phyloP scores from a whole-genome alignment of 2,113 vertebrate species.

The Peucedramus taeniatus region DNA sequence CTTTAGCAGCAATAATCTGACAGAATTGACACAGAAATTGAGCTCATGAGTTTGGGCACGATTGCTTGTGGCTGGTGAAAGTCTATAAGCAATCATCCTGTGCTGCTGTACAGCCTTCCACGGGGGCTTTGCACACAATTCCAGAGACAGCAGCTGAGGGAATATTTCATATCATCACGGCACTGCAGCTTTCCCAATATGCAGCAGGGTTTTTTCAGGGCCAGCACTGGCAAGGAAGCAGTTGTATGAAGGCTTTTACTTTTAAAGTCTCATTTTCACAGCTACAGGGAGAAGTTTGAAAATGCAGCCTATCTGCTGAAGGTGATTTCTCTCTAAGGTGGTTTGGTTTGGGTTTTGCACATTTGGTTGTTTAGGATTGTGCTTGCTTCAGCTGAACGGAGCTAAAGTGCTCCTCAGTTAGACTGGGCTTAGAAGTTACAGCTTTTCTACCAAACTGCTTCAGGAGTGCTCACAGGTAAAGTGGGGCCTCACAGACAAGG shows the following conservation, averaged over 20 bases:
- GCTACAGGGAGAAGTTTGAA: neutral
- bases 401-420: neutral
- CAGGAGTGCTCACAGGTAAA: neutral
- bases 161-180: neutral
- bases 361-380: neutral
- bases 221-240: neutral
- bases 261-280: neutral
- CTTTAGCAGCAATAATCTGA: neutral
- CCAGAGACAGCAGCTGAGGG: neutral
- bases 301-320: accelerated
- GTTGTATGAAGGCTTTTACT: neutral
- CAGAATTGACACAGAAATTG: neutral
- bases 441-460: neutral
- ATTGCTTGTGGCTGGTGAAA: neutral
- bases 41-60: neutral
- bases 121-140: accelerated
- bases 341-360: neutral
- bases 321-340: neutral
- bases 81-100: neutral
- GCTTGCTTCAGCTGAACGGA: neutral
- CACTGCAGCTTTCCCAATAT: neutral
- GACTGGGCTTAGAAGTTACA: neutral
- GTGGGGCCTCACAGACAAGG: neutral
- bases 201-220: neutral
- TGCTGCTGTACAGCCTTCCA: neutral